A percentile compares a stretch with the other conserved stretches of the same genome.
phyloP scores from a whole-genome alignment of 2,888 invertebrate genomes.

The Plebejus argus region DNA sequence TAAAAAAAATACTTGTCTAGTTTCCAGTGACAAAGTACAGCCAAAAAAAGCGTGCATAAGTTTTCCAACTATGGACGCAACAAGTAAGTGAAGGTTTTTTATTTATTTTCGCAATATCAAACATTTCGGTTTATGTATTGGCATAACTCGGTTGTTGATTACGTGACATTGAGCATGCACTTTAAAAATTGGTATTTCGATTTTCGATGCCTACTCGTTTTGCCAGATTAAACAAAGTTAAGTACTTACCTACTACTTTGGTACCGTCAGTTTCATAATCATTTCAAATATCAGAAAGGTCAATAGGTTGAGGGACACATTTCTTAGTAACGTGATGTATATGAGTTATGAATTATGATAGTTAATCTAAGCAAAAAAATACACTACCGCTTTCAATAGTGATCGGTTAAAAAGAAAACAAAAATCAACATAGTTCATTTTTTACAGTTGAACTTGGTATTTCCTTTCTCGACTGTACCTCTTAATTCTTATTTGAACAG shows the following conservation, averaged over 20 bases:
- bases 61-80: slow-evolving; percentile 75
- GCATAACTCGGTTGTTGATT: neutral
- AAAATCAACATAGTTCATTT: too few species aligned
- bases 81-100: slow-evolving; percentile 65
- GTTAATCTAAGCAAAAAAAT: neutral
- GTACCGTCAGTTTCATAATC: neutral
- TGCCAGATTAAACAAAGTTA: neutral
- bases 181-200: neutral
- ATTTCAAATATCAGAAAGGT: neutral
- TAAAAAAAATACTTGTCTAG: neutral
- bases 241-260: neutral
- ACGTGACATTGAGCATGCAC: neutral
- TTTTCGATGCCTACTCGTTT: neutral
- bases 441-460: neutral
- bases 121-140: neutral
- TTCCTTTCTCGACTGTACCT: neutral
- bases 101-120: neutral
- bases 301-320: neutral
- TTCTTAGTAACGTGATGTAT: neutral
- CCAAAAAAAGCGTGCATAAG: slow-evolving; percentile 56
- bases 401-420: neutral
- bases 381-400: neutral
- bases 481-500: neutral
- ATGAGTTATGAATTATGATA: neutral
- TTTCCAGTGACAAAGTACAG: neutral